phyloP scores from a whole-genome alignment of 2,113 vertebrate species.

The Neolamprologus sp. region DNA sequence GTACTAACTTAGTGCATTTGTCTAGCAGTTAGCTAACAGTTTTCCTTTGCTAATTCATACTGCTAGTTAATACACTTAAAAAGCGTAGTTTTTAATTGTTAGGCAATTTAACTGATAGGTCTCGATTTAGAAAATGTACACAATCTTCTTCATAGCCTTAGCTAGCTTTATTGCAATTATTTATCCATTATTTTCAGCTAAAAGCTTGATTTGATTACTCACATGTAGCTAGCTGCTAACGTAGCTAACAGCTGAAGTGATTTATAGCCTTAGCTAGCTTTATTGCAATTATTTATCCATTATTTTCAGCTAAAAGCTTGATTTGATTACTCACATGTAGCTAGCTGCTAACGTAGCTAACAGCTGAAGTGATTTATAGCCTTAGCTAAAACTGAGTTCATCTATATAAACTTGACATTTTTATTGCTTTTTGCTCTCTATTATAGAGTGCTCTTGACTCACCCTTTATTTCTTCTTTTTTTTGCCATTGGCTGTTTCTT shows the following conservation, averaged over 20 bases:
- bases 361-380: neutral
- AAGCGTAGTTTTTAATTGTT: rapidly evolving
- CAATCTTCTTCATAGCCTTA: neutral
- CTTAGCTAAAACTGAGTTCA: neutral
- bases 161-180: neutral
- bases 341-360: neutral
- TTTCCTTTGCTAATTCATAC: neutral
- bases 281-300: neutral
- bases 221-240: rapidly evolving
- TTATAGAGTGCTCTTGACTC: neutral
- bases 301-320: too few relatives aligned
- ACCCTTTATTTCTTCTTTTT: neutral
- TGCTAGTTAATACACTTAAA: neutral
- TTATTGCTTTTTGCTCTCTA: neutral
- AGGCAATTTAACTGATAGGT: neutral
- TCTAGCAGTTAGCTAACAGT: neutral
- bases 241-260: neutral
- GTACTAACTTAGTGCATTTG: neutral
- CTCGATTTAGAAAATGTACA: neutral
- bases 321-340: rapidly evolving
- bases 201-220: rapidly evolving
- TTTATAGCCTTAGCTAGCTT: neutral
- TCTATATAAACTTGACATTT: neutral
- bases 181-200: too few relatives aligned
- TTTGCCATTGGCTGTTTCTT: neutral